Base-by-base conservation (phyloP, 2,797 vertebrate species). In the Gymnothorax reevesii region DNA sequence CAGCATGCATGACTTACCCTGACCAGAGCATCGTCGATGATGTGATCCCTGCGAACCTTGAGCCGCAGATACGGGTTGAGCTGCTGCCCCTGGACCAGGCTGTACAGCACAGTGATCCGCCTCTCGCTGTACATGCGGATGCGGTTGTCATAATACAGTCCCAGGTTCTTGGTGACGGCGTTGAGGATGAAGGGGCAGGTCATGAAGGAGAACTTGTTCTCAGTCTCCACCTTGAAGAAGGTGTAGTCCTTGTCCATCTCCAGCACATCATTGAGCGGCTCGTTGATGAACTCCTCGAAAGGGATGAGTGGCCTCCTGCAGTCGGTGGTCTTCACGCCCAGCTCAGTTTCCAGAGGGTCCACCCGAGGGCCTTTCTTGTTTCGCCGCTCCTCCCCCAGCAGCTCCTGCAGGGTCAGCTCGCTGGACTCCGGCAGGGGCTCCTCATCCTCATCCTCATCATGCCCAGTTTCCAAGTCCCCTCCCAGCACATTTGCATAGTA, bases 201-300 rank as follows among this genome's bases (percentile, higher is more conserved):
- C 97, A 99, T 99, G 94, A 99, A 99, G 83, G 99, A 99, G 93
- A 99, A 99, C 94, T 99, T 99, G 84, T 97, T 98, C 93, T 99
- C 98, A 0, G 97, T 97, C 86, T 99, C 97, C 92, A 99, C 98
- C 92, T 99, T 99, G 94, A 99, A 99, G 93, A 99, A 99, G 87
- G 98, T 99, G 91, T 99, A 99, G 91, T 99, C 99, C 92, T 99
- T 99, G 95, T 99, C 98, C 99, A 99, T 99, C 95, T 99, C 99
- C 91, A 99, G 96, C 90, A 98, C 98, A 52, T 99, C 99, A 84
- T 99, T 99, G 89, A 99, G 94, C 17, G 98, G 97, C 92, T 99
- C 99, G 77, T 99, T 99, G 84, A 99, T 93, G 91, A 99, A 99
- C 86, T 99, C 98, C 90, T 99, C 98, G 86, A 98, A 99, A 71